Conservation (phyloP, 2,797 vertebrate species). For the Pristis pectinata region DNA sequence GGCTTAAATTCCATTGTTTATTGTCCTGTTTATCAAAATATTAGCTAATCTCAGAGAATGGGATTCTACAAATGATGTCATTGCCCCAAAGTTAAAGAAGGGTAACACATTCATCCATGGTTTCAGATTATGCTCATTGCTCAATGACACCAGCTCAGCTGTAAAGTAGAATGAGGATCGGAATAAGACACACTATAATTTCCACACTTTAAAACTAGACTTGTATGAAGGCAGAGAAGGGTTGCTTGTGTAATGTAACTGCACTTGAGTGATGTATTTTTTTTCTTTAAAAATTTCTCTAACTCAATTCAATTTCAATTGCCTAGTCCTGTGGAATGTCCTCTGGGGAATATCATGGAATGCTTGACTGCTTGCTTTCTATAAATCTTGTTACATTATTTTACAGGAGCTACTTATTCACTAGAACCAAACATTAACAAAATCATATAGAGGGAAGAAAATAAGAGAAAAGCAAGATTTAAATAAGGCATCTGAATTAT, state of each 20-base stretch:
- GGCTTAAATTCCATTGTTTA: not conserved
- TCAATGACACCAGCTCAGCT: not conserved
- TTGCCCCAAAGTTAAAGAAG: not conserved
- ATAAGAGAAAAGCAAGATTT: not conserved
- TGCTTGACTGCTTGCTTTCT: not conserved
- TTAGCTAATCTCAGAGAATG: not conserved
- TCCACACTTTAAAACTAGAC: not conserved
- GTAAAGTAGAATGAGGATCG: not conserved
- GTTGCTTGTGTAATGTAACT: not conserved
- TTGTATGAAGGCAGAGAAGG: not conserved
- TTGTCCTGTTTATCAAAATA: not conserved
- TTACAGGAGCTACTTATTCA: not conserved
- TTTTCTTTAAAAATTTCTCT: too few species aligned
- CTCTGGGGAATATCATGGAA: not conserved
- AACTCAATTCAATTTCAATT: too few species aligned
- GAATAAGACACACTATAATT: not conserved
- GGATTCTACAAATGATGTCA: not conserved
- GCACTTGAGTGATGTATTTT: not conserved
- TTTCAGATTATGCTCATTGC: not conserved
- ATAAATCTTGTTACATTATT: not conserved
- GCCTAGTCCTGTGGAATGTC: not conserved
- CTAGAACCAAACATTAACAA: not conserved
- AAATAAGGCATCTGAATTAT: not conserved
- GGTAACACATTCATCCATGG: not conserved
- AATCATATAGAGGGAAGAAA: not conserved